Evolutionary conservation across 1,140 invertebrate genomes (phyloP).

Genomic region (Pseudomyrmex sp.): DNA sequence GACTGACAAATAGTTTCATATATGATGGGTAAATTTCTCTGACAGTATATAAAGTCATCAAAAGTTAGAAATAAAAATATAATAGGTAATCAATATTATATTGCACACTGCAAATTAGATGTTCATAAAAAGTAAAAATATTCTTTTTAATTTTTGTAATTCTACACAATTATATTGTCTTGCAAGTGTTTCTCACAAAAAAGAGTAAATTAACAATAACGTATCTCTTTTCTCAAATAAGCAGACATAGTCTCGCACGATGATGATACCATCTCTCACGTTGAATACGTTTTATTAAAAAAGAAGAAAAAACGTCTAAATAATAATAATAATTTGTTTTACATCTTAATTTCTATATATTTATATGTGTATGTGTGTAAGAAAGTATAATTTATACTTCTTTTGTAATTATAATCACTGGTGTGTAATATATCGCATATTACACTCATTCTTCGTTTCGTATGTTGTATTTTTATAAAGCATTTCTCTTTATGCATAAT

Average conservation of each 20-base stretch:
- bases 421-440: not conserved
- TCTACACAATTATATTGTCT: not conserved
- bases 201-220: not conserved
- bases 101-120: not conserved
- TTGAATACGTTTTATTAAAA: no score
- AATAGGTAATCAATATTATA: not conserved
- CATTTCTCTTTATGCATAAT: constrained; percentile 26
- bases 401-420: constrained; percentile 10
- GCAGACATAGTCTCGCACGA: not conserved
- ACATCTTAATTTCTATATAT: constrained; percentile 28
- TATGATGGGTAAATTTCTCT: no score
- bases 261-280: no score
- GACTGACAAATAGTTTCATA: no score
- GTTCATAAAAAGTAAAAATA: not conserved
- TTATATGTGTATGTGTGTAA: not conserved
- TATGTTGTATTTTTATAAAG: constrained; percentile 3
- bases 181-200: not conserved
- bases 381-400: constrained; percentile 23
- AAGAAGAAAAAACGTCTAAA: no score
- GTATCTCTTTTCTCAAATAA: not conserved
- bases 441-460: not conserved
- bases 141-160: not conserved
- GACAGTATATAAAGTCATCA: no score
- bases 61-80: no score
- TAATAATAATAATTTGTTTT: constrained; percentile 36